Percentiles rank a stretch among this genome's conserved stretches.
Conservation (phyloP, 2,797 vertebrate species). For the Malurus leucopterus region DNA sequence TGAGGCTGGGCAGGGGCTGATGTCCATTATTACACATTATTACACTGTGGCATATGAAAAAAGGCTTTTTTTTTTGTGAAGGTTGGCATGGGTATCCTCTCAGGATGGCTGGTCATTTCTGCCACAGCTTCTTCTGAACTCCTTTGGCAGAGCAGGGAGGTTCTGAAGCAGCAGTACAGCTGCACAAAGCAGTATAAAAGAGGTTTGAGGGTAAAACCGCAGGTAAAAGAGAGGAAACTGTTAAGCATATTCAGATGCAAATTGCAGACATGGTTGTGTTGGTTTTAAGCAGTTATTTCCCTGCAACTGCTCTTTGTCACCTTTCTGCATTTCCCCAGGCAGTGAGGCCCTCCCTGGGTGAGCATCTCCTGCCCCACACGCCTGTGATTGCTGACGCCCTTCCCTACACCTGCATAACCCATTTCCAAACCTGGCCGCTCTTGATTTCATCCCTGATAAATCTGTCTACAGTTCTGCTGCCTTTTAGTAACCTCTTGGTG, state of each 20-base stretch:
- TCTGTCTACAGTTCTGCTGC: not conserved
- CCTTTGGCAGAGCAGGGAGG: not conserved
- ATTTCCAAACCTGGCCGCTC: not conserved
- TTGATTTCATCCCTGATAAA: not conserved
- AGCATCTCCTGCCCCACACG: not conserved
- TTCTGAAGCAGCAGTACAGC: not conserved
- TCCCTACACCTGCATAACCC: not conserved
- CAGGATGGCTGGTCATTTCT: not conserved
- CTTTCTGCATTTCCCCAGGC: not conserved
- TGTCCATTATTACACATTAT: constrained; percentile 46
- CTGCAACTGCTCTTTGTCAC: not conserved
- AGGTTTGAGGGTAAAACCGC: not conserved
- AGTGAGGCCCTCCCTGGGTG: not conserved
- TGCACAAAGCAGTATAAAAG: not conserved
- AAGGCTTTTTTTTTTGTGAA: not conserved
- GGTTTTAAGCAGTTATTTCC: not conserved
- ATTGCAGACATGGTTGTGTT: not conserved
- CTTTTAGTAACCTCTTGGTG: not conserved
- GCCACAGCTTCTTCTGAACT: not conserved
- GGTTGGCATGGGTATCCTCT: not conserved
- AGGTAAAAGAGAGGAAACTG: not conserved
- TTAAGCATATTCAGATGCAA: not conserved
- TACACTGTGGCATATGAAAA: not conserved
- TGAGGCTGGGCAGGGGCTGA: not conserved
- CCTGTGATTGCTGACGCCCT: not conserved